Conservation (phyloP, 1,140 invertebrate species). For the Tetramorium simillimum region DNA sequence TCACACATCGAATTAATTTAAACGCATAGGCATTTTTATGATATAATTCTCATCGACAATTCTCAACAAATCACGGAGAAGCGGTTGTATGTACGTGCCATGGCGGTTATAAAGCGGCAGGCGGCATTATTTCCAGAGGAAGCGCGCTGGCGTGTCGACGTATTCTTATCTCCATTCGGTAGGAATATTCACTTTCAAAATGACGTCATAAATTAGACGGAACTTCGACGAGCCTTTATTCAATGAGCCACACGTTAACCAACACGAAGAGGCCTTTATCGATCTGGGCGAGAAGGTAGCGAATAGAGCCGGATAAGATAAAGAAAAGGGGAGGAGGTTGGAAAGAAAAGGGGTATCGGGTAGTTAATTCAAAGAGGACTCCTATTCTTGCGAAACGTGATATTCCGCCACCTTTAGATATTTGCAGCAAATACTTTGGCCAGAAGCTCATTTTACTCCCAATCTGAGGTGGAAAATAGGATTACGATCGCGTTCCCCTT, state of each 20-base stretch:
- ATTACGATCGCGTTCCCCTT: conserved; percentile 60
- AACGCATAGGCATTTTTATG: not conserved
- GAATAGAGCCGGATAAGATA: conserved; percentile 28
- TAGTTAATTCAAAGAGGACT: conserved; percentile 67
- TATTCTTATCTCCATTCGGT: conserved; percentile 44
- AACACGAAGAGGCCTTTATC: conserved; percentile 38
- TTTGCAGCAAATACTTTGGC: conserved; percentile 46
- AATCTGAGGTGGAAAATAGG: conserved; percentile 55
- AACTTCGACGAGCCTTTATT: conserved; percentile 46
- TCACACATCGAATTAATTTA: not conserved
- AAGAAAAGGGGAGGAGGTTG: conserved; percentile 1
- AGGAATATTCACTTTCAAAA: conserved; percentile 52
- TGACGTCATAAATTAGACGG: conserved; percentile 48
- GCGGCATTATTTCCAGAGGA: conserved; percentile 22
- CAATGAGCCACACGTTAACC: conserved; percentile 51
- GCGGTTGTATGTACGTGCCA: not conserved
- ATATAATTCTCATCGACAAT: not conserved
- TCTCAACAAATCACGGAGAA: conserved; percentile 36
- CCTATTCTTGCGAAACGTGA: conserved; percentile 71
- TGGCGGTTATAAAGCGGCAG: conserved; percentile 1
- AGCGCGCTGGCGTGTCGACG: not conserved
- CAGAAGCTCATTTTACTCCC: conserved; percentile 68
- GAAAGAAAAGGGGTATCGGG: not conserved
- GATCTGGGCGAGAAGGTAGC: conserved; percentile 4
- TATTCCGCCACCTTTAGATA: conserved; percentile 56